Evolutionary conservation across 92 coral and sea anemone species (phyloP), one percentile per base, ranked within the genome.

Genomic region (Siderastrea radians): DNA sequence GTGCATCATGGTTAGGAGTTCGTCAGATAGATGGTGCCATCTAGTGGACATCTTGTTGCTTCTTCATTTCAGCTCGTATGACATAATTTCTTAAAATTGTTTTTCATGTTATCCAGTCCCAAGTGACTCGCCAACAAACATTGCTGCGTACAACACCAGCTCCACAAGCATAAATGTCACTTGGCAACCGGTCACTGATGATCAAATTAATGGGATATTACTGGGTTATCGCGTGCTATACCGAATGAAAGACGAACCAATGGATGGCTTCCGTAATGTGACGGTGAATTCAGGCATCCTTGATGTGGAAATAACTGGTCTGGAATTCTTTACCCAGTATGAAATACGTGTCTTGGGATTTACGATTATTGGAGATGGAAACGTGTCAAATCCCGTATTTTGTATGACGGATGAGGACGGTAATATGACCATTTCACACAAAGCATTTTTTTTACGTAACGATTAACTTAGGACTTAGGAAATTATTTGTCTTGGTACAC

Each of bases 341-440:
- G 84, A 89, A 46, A 63, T 95, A 6, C 68, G 84, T 57, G 53
- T 96, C 61, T 67, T 86, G 72, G 96, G 96, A 6, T 93, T 91
- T 58, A 96, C 98, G 12, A 72, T 87, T 2, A 81, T 77, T 78
- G 99, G 96, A 7, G 89, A 91, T 38, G 99, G 99, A 26, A 96
- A 96, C 58, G 43, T 72, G 15, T 95, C 96, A 50, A 68, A 65
- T 46, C 87, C 92, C 47, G 83, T 96, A 48, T 60, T 59, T 54
- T 80, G 87, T 38, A 54, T 91, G 19, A 96, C 99, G 16, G 94
- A 86, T 9, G 98, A 96, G 78, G 95, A 88, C 64, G 93, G 99
- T 96, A 84, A 65, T 50, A 38, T 66, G 10, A 4, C 15, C 46
- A 12, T 45, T 77, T 12, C 49, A 0, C 81, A 26, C 38, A 26